Base-by-base conservation (phyloP, 2,797 vertebrate genomes). In the Carcharodon carcharias region DNA sequence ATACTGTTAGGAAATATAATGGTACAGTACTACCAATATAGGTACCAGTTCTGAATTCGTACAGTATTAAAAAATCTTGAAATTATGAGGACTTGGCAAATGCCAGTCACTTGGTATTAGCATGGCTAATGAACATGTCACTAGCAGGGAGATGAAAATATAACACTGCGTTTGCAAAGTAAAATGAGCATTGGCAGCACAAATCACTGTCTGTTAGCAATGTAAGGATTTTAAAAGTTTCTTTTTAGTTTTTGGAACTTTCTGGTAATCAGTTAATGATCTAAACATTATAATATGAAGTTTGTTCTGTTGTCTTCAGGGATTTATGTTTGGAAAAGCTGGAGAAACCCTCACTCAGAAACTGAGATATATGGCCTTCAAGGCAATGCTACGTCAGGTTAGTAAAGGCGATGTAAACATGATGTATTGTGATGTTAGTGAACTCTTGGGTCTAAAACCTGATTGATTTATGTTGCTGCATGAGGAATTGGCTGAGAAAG, bases 301-400 rank as follows among this genome's bases (percentile, higher is more conserved):
- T 87, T 54, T 88, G 12, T 45, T 96, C 67, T 87, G 96, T 97
- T 54, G 85, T 92, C 97, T 97, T 40, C 69, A 97, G 97, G 96
- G 96, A 69, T 97, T 97, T 92, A 96, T 96, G 97, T 97, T 96
- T n/a, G 97, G 96, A 77, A 97, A 96, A 97, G 45, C 96, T 1
- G 96, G 96, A 63, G 96, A 97, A 97, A 97, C 96, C 94, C 97
- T 97, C 96, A 91, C 23, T 96, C 96, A 45, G 93, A 96, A 96
- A 26, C 96, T 97, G 95, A 97, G 96, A 71, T 65, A 0, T 2
- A 95, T 96, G 96, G 96, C 96, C 96, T 97, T 97, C 96, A 97
- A 97, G 97, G 95, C 96, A 80, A 97, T 97, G 96, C 31, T 97
- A 54, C 96, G 82, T 85, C 96, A 96, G 63, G 92, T 97, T 96